phyloP scores from a whole-genome alignment of 2,113 vertebrate species.

The Reinhardtius hippoglossoides region DNA sequence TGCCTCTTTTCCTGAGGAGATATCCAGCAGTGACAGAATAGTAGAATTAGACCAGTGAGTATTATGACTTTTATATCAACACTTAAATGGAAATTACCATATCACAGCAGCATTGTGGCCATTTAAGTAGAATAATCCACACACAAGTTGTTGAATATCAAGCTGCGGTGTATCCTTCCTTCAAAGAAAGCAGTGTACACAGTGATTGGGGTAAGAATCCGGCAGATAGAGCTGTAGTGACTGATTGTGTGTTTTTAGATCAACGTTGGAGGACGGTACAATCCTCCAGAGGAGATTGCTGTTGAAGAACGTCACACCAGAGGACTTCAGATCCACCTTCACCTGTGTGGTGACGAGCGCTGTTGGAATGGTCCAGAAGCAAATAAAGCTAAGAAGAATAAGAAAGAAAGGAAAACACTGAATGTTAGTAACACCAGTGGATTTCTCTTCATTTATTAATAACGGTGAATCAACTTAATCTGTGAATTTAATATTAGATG shows the following conservation, averaged over 20 bases:
- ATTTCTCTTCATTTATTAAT: too few species aligned
- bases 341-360: conserved; percentile 74
- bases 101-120: too few species aligned
- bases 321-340: conserved; percentile 71
- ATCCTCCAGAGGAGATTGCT: conserved; percentile 68
- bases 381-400: conserved; percentile 1
- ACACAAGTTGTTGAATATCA: too few species aligned
- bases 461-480: too few species aligned
- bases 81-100: too few species aligned
- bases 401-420: too few species aligned
- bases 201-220: too few species aligned
- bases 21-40: conserved; percentile 53
- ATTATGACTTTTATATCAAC: not conserved
- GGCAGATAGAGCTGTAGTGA: not conserved
- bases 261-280: conserved; percentile 17
- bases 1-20: conserved; percentile 80
- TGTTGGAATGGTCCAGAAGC: conserved; percentile 40
- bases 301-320: conserved; percentile 42
- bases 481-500: too few species aligned
- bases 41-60: conserved; percentile 78
- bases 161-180: too few species aligned
- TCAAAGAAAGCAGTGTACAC: too few species aligned
- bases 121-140: too few species aligned
- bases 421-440: not conserved
- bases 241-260: conserved; percentile 44